These are phyloP conservation scores for Mesaphorura yosii DNA, from an alignment of 1,140 invertebrate genomes.

Conservation along the genomic window DNA sequence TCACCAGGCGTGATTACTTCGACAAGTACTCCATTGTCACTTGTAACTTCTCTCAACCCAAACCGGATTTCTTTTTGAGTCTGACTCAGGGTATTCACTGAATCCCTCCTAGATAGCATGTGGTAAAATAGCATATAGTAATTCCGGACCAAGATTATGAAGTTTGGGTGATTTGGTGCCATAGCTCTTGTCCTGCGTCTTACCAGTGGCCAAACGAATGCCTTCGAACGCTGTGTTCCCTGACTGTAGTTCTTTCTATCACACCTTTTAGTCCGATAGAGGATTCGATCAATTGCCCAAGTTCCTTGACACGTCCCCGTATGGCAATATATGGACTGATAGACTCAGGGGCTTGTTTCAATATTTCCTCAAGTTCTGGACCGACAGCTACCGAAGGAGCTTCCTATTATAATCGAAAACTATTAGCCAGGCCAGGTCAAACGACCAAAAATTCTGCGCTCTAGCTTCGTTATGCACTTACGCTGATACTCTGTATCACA, in stretches of 20 bases:
- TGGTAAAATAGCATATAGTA: too few relatives aligned
- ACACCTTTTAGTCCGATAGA: conserved; percentile 21
- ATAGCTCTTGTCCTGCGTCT: too few relatives aligned
- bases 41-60: conserved; percentile 20
- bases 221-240: conserved; percentile 25
- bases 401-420: conserved; percentile 14
- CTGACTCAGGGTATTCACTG: conserved; percentile 15
- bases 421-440: neutral
- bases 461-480: too few relatives aligned
- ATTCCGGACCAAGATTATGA: too few relatives aligned
- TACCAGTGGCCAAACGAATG: conserved; percentile 27
- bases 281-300: conserved; percentile 14
- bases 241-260: conserved; percentile 24
- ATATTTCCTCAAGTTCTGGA: conserved; percentile 14
- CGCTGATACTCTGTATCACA: conserved; percentile 20
- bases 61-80: conserved; percentile 26
- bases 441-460: neutral
- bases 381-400: conserved; percentile 25
- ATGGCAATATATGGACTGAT: conserved; percentile 26
- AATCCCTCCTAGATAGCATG: conserved; percentile 19
- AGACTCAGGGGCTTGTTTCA: too few relatives aligned
- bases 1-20: conserved; percentile 25
- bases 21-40: conserved; percentile 1
- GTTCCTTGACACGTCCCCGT: conserved; percentile 15
- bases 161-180: too few relatives aligned